Conservation (phyloP, 2,888 invertebrate genomes). For the Plebejus melissa region DNA sequence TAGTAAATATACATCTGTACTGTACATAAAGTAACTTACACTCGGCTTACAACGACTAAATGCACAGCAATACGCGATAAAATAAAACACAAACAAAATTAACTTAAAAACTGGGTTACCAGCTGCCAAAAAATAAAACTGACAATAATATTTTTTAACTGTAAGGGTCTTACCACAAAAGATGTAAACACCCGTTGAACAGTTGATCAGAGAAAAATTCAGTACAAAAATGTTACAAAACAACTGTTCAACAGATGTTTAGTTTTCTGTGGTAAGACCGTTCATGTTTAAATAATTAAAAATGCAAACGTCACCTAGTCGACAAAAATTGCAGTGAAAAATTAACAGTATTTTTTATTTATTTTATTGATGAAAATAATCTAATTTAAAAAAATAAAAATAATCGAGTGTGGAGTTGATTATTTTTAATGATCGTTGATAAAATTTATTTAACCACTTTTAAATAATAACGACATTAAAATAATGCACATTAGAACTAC, state of each 20-base stretch:
- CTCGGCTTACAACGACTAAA: conserved; percentile 32
- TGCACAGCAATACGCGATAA: conserved; percentile 32
- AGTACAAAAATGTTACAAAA: too few species aligned
- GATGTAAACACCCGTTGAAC: too few species aligned
- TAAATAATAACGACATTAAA: conserved; percentile 10
- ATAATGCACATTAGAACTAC: background rate
- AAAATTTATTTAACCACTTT: background rate
- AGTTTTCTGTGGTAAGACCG: too few species aligned
- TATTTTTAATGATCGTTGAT: background rate
- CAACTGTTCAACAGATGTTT: too few species aligned
- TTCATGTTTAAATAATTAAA: conserved; percentile 14
- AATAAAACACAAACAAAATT: conserved; percentile 23
- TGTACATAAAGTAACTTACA: conserved; percentile 28
- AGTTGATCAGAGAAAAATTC: too few species aligned
- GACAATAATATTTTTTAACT: background rate
- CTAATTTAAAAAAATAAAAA: background rate
- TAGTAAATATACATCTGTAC: conserved; percentile 53
- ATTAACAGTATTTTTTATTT: background rate
- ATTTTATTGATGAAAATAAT: too few species aligned
- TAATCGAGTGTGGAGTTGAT: background rate
- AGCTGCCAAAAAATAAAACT: conserved; percentile 10
- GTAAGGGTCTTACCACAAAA: background rate
- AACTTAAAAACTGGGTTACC: background rate
- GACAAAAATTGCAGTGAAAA: background rate
- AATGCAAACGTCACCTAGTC: conserved; percentile 19